Base-by-base conservation (phyloP, 2,888 invertebrate genomes). In the Bellardia pandia region DNA sequence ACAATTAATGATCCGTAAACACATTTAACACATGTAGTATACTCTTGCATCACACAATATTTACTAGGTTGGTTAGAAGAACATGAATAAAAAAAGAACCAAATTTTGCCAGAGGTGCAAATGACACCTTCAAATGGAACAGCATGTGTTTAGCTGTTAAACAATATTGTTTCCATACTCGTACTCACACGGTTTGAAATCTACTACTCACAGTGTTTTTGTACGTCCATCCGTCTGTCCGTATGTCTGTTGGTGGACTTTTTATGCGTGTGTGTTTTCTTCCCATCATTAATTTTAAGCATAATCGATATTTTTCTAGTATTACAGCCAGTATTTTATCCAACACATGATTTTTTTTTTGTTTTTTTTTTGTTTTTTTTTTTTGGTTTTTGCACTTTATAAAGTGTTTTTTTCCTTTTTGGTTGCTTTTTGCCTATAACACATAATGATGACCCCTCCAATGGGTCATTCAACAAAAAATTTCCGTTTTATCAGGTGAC, bases 1-100 rank as follows among this genome's bases (percentile, higher is more conserved):
- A 56, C 53, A 83, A 64, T 83, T 83, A 77, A 76, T 83, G 83
- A 76, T 76, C 76, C 83, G 53, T 76, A 77, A 76, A 71, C 33
- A 62, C 23, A 77, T 64, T 71, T 23, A 82, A 77, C 62, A 76
- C 69, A 56, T 62, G 42, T 60, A 68, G 4, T 51, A 23, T 1
- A 16, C 23, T 45, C 11, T 45, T 6, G 33, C n/a, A 56, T 64
- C 48, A 30, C 60, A 48, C 11, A 23, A 11, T 23, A 23, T 37
- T 13, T 45, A n/a, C 62, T 62, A 3, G 23, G 48, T 30, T 23
- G 11, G 45, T 30, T 51, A 53, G 14, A 40, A 23, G 37, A 30
- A 13, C 13, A 68, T 5, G 7, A 40, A 56, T 37, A 51, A 33
- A 6, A 58, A 45, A 30, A 30, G 23, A 56, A 40, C 1, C 56